Percentiles rank a stretch among this genome's conserved stretches.
Evolutionary conservation across 2,797 vertebrate genomes (phyloP).

Genomic region (Microcaecilia unicolor): DNA sequence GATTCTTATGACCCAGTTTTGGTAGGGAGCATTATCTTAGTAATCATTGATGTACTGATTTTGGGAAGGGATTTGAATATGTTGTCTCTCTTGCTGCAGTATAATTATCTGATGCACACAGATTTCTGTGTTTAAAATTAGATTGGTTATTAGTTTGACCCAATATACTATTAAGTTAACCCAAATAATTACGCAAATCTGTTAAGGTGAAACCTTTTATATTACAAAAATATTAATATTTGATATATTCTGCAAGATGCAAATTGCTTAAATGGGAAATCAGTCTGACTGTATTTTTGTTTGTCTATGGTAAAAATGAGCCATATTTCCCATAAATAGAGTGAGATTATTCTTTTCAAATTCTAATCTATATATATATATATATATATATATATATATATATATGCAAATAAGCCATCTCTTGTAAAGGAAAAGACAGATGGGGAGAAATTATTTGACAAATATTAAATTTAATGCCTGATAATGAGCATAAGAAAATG

Average conservation of each 20-base stretch:
- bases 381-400: background rate
- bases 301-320: too few relatives aligned
- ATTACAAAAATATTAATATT: background rate
- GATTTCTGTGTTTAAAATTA: background rate
- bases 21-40: too few relatives aligned
- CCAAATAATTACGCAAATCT: background rate
- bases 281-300: too few relatives aligned
- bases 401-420: background rate
- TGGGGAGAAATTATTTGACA: too few relatives aligned
- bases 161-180: conserved; percentile 1
- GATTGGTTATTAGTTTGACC: conserved; percentile 10
- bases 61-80: conserved; percentile 19
- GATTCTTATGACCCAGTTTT: too few relatives aligned
- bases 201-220: conserved; percentile 31
- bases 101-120: conserved; percentile 9
- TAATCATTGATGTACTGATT: conserved; percentile 11
- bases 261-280: too few relatives aligned
- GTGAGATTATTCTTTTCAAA: background rate
- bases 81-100: background rate
- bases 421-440: too few relatives aligned
- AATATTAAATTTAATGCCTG: too few relatives aligned
- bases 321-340: background rate
- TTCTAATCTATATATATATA: background rate
- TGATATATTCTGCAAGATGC: too few relatives aligned
- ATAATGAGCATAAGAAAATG: too few relatives aligned